Percentiles rank a stretch among this genome's conserved stretches.
Conservation (phyloP, 2,888 invertebrate species). For the Toxonevra muliebris region DNA sequence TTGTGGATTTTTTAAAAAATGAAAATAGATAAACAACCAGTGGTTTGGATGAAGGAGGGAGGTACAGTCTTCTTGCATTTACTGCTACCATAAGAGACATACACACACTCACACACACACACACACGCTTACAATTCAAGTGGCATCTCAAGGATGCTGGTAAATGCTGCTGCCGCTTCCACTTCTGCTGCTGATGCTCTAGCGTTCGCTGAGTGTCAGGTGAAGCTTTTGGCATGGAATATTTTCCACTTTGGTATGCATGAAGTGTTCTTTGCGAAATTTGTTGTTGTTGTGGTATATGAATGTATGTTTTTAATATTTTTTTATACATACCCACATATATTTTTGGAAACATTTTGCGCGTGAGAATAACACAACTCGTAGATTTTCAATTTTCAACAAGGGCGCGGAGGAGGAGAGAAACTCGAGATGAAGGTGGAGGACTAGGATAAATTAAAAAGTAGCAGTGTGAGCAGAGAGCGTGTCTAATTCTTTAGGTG, state of each 20-base stretch:
- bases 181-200: constrained; percentile 14
- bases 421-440: neutral
- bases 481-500: no score
- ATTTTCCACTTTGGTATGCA: constrained; percentile 40
- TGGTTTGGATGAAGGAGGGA: no score
- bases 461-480: no score
- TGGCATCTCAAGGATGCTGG: constrained; percentile 30
- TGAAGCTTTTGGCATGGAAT: constrained; percentile 15
- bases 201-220: constrained; percentile 20
- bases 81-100: neutral
- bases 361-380: constrained; percentile 13
- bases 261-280: constrained; percentile 42
- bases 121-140: constrained; percentile 15
- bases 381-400: constrained; percentile 19
- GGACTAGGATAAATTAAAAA: no score
- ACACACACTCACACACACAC: constrained; percentile 1
- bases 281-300: constrained; percentile 33
- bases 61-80: no score
- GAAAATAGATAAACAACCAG: constrained; percentile 18
- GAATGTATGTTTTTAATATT: constrained; percentile 5
- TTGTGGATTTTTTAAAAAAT: constrained; percentile 30
- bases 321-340: neutral
- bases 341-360: constrained; percentile 9
- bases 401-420: neutral
- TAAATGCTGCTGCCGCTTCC: constrained; percentile 8